phyloP scores from a whole-genome alignment of 2,888 invertebrate species.

The Sclerodermus sp. region DNA sequence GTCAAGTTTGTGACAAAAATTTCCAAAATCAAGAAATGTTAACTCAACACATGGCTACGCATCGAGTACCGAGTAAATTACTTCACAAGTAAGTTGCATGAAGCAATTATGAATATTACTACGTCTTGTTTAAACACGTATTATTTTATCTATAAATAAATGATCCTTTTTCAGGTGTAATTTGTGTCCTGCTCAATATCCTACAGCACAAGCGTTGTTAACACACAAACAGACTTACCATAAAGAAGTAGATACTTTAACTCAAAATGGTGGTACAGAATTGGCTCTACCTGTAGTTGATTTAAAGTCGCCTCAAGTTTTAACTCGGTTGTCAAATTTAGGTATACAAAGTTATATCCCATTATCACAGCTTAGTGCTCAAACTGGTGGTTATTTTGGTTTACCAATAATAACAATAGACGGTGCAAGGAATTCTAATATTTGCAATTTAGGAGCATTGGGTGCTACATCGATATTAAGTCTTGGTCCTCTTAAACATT shows the following conservation, averaged over 20 bases:
- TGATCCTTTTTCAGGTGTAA: constrained; percentile 61
- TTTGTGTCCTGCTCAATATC: constrained; percentile 73
- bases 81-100: constrained; percentile 48
- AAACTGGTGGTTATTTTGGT: constrained; percentile 67
- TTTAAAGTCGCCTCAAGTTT: constrained; percentile 68
- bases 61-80: constrained; percentile 58
- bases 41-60: constrained; percentile 59
- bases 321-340: constrained; percentile 66
- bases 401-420: constrained; percentile 72
- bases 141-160: constrained; percentile 1
- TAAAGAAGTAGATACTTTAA: constrained; percentile 55
- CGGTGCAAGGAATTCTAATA: constrained; percentile 64
- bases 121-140: background rate
- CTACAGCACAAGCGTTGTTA: constrained; percentile 63
- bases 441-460: constrained; percentile 65
- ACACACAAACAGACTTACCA: constrained; percentile 70
- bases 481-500: constrained; percentile 70
- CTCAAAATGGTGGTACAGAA: constrained; percentile 60
- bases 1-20: constrained; percentile 59
- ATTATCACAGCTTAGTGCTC: constrained; percentile 66
- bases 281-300: constrained; percentile 75
- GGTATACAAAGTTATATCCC: constrained; percentile 78
- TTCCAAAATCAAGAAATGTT: constrained; percentile 59
- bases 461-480: constrained; percentile 73
- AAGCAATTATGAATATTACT: background rate